phyloP scores from a whole-genome alignment of 2,888 invertebrate genomes.

The Chironomus riparius region DNA sequence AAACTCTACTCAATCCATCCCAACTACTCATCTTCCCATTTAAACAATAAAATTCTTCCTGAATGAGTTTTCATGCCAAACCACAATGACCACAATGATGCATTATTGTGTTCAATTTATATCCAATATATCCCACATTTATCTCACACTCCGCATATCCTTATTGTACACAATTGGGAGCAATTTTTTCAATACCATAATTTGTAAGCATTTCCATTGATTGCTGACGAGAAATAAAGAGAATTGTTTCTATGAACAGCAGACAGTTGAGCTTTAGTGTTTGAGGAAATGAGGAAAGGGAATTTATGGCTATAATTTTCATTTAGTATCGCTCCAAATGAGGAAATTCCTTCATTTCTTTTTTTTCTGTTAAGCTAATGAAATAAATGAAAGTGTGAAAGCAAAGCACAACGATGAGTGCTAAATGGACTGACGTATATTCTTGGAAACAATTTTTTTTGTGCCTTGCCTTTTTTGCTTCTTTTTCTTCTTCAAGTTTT shows the following conservation, averaged over 20 bases:
- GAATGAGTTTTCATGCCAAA: background rate
- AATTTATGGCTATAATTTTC: background rate
- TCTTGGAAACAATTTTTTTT: background rate
- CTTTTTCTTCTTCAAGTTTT: background rate
- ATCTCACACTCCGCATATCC: background rate
- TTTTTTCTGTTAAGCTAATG: no score
- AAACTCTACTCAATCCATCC: background rate
- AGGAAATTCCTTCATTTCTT: background rate
- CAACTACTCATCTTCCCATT: background rate
- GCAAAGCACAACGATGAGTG: background rate
- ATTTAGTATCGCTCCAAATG: background rate
- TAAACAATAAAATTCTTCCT: background rate
- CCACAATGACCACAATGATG: background rate
- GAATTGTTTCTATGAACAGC: background rate
- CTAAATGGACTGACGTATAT: background rate
- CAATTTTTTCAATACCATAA: background rate
- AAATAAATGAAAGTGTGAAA: background rate
- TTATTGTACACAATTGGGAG: background rate
- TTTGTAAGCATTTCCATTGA: background rate
- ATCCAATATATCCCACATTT: background rate
- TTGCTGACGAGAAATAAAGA: background rate
- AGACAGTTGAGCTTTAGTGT: background rate
- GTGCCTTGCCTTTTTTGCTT: background rate
- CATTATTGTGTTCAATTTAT: background rate
- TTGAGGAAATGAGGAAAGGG: background rate